Evolutionary conservation across 1,140 invertebrate genomes (phyloP).

Genomic region (Portunus trituberculatus): DNA sequence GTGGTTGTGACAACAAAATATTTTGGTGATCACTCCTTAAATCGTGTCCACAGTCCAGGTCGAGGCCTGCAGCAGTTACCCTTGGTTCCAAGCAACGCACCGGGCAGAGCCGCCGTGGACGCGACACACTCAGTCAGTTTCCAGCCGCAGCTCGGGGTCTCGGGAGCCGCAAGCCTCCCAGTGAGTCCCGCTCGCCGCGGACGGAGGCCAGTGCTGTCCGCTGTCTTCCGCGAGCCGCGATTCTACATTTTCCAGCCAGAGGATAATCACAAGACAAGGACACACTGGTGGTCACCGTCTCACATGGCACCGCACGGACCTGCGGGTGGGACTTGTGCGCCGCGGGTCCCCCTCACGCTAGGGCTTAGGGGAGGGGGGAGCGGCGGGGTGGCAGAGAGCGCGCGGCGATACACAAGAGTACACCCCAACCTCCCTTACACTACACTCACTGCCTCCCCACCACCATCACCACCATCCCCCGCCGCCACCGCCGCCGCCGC

Average conservation of each 20-base stretch:
- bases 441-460: constrained; percentile 36
- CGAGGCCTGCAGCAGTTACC: background rate
- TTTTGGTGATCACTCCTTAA: background rate
- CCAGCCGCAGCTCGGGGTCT: background rate
- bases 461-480: background rate
- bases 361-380: background rate
- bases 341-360: background rate
- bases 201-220: background rate
- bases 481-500: background rate
- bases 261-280: background rate
- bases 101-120: background rate
- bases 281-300: background rate
- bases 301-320: background rate
- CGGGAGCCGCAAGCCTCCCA: background rate
- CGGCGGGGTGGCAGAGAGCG: background rate
- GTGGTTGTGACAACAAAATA: background rate
- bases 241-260: background rate
- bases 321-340: background rate
- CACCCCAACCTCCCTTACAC: background rate
- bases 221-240: background rate
- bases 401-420: constrained; percentile 10
- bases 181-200: background rate
- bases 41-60: background rate
- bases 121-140: background rate
- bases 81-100: background rate